Percentiles rank a stretch among this genome's conserved stretches.
Evolutionary conservation across 2,797 vertebrate species (phyloP).

Genomic region (Bucorvus abyssinicus): DNA sequence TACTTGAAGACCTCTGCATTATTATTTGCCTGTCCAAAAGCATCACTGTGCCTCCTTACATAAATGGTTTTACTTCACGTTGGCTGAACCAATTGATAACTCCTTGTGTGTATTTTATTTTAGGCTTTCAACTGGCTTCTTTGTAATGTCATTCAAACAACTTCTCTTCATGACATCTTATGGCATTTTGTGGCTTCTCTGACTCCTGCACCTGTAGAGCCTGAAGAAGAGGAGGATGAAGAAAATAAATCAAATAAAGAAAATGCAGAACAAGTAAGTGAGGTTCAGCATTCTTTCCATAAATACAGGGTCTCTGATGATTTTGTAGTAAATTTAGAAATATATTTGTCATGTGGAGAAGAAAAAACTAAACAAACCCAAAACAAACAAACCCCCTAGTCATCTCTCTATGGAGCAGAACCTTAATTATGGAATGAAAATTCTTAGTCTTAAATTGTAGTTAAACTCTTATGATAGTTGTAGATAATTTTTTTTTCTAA

Average conservation of each 20-base stretch:
- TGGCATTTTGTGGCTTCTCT: slow-evolving; percentile 99
- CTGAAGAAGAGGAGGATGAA: slow-evolving; percentile 96
- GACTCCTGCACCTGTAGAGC: slow-evolving; percentile 92
- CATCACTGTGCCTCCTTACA: background rate
- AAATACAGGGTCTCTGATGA: background rate
- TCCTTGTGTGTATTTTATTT: background rate
- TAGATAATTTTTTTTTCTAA: background rate
- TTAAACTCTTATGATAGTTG: background rate
- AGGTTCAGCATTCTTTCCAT: background rate
- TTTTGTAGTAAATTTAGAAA: background rate
- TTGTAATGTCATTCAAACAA: slow-evolving; percentile 99
- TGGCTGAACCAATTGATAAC: background rate
- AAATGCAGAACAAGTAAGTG: slow-evolving; percentile 88
- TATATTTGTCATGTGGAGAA: background rate
- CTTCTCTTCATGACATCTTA: slow-evolving; percentile 96
- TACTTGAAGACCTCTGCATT: background rate
- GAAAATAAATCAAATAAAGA: slow-evolving; percentile 97
- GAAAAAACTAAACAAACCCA: background rate
- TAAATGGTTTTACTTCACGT: background rate
- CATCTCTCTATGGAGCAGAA: background rate
- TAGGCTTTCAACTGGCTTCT: slow-evolving; percentile 99
- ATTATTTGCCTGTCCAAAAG: background rate
- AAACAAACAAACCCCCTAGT: background rate
- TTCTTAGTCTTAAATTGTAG: background rate
- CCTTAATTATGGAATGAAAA: background rate